A percentile compares a stretch with the other conserved stretches of the same genome.
Evolutionary conservation across 1,140 invertebrate genomes (phyloP).

Genomic region (Caenorhabditis latens): DNA sequence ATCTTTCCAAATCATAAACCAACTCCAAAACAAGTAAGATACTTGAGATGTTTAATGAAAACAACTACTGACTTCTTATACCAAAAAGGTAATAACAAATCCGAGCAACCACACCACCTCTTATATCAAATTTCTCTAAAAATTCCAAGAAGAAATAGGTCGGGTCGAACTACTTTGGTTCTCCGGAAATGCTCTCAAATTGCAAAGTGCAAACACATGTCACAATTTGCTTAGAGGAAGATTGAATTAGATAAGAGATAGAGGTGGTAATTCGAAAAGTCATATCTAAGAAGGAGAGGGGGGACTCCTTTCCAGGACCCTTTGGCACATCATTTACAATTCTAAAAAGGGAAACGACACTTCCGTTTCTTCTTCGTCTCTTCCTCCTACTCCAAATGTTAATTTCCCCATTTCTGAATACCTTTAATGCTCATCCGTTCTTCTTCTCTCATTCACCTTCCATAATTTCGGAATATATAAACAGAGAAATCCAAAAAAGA

Average conservation of each 20-base stretch:
- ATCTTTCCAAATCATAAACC: not conserved
- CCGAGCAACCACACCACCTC: too few relatives aligned
- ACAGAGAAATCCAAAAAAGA: not conserved
- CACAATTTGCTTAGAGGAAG: not conserved
- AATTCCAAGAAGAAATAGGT: not conserved
- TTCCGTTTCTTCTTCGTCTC: constrained; percentile 1
- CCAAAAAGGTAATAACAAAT: not conserved
- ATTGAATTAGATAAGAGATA: constrained; percentile 37
- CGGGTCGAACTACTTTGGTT: not conserved
- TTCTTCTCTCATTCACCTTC: not conserved
- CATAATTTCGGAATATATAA: not conserved
- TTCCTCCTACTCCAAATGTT: constrained; percentile 46
- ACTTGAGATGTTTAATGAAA: not conserved
- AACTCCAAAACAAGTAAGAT: too few relatives aligned
- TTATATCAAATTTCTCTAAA: constrained; percentile 34
- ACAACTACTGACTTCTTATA: constrained; percentile 4
- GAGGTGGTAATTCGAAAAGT: constrained; percentile 50
- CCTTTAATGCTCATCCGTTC: constrained; percentile 13
- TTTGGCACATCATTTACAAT: constrained; percentile 48
- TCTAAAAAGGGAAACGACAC: constrained; percentile 51
- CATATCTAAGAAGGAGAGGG: not conserved
- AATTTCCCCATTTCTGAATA: constrained; percentile 34
- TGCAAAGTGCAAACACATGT: constrained; percentile 54
- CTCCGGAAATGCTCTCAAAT: constrained; percentile 46
- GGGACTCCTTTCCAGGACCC: not conserved